phyloP scores from a whole-genome alignment of 2,113 vertebrate genomes.

The Anarrhichthys ocellatus region DNA sequence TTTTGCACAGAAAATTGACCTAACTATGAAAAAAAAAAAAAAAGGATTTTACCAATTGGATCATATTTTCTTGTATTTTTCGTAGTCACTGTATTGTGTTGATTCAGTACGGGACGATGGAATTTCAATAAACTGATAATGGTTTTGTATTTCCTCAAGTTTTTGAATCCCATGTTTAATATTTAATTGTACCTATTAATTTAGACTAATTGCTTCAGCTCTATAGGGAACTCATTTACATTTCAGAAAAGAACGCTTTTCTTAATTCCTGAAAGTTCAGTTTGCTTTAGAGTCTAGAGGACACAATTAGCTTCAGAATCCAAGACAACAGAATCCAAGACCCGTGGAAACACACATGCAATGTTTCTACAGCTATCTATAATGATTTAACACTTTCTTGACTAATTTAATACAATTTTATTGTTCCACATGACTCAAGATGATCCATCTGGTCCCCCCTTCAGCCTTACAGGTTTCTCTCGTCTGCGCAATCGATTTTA shows the following conservation, averaged over 20 bases:
- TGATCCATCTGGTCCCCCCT: conserved; percentile 1
- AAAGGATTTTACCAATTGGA: neutral
- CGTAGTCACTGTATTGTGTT: neutral
- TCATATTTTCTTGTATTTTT: neutral
- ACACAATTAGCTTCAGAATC: neutral
- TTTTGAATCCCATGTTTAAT: conserved; percentile 7
- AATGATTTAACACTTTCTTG: neutral
- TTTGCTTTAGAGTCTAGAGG: neutral
- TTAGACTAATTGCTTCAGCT: neutral
- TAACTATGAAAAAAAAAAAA: neutral
- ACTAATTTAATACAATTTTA: neutral
- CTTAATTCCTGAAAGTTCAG: neutral
- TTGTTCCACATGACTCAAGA: neutral
- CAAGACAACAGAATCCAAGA: neutral
- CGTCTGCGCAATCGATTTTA: neutral
- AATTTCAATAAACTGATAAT: neutral
- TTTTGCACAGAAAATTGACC: neutral
- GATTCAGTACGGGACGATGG: neutral
- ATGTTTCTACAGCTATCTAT: neutral
- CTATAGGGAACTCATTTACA: neutral
- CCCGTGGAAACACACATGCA: neutral
- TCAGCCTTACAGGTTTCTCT: neutral
- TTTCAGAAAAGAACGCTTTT: neutral
- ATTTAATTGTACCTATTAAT: neutral
- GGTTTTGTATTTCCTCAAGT: conserved; percentile 1